A percentile compares a stretch with the other conserved stretches of the same genome.
Conservation (phyloP, 2,888 invertebrate genomes). For the Rhaphigaster nebulosa region DNA sequence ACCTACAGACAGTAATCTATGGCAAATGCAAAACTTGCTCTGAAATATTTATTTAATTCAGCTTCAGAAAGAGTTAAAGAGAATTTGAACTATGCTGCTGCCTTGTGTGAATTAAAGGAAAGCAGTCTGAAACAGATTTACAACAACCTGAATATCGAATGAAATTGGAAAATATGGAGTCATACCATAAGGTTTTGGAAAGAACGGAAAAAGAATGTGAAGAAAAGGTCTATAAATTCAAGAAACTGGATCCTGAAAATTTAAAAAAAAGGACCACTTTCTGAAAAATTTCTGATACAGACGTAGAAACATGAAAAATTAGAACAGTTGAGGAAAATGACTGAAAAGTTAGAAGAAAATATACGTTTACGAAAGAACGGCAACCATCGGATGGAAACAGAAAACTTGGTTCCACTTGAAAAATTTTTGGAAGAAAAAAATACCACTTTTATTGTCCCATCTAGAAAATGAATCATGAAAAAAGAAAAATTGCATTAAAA, state of each 20-base stretch:
- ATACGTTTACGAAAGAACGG: neutral
- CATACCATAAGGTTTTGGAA: slow-evolving; percentile 53
- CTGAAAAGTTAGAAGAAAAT: slow-evolving; percentile 59
- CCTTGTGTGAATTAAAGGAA: slow-evolving; percentile 66
- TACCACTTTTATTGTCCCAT: slow-evolving; percentile 41
- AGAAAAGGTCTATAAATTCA: slow-evolving; percentile 53
- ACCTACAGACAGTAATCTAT: no score
- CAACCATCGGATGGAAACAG: neutral
- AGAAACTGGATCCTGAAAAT: slow-evolving; percentile 50
- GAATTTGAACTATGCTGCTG: slow-evolving; percentile 64
- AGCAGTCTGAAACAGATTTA: slow-evolving; percentile 58
- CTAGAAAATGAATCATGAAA: neutral
- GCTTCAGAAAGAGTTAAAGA: slow-evolving; percentile 71
- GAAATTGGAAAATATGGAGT: slow-evolving; percentile 45
- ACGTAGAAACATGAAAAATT: slow-evolving; percentile 59
- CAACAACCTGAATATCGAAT: slow-evolving; percentile 54
- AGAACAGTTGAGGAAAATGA: slow-evolving; percentile 58
- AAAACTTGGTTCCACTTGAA: slow-evolving; percentile 4
- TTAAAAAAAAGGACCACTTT: slow-evolving; percentile 1
- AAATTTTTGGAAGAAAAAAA: slow-evolving; percentile 49
- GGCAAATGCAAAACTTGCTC: slow-evolving; percentile 82
- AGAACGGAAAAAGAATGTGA: slow-evolving; percentile 67
- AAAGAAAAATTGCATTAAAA: slow-evolving; percentile 33
- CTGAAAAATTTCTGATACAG: slow-evolving; percentile 58
- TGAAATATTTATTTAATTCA: slow-evolving; percentile 77